Evolutionary conservation across 1,140 invertebrate species (phyloP).

Genomic region (Plutomurus gul): DNA sequence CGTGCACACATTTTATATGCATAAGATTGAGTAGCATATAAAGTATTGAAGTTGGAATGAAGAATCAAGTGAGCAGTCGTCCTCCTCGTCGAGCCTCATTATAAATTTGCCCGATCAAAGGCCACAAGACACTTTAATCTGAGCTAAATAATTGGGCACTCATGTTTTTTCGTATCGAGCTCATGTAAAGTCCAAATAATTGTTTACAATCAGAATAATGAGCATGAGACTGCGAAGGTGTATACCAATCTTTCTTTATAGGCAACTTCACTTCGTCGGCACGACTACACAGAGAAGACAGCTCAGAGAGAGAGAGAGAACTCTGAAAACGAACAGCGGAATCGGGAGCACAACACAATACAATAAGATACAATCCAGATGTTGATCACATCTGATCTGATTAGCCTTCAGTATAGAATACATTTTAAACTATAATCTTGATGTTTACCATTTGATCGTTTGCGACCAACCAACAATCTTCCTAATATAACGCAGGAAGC

Average conservation of each 20-base stretch:
- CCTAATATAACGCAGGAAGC: neutral
- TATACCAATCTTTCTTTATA: conserved; percentile 23
- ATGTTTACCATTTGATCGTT: neutral
- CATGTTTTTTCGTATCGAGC: conserved; percentile 4
- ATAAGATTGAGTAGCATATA: too few relatives aligned
- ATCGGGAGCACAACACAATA: conserved; percentile 4
- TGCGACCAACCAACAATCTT: neutral
- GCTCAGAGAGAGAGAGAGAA: too few relatives aligned
- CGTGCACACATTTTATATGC: too few relatives aligned
- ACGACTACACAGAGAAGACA: conserved; percentile 18
- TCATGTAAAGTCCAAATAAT: conserved; percentile 34
- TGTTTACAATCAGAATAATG: conserved; percentile 30
- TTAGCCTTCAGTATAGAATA: neutral
- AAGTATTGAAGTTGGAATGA: neutral
- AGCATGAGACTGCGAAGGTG: conserved; percentile 20
- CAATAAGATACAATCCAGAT: conserved; percentile 10
- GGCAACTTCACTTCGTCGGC: neutral
- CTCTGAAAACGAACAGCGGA: conserved; percentile 17
- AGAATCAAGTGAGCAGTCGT: neutral
- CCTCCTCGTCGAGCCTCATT: conserved; percentile 7
- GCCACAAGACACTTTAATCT: conserved; percentile 32
- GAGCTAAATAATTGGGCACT: conserved; percentile 24
- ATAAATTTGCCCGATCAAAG: conserved; percentile 35
- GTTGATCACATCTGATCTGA: neutral
- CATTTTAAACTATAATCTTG: neutral